Evolutionary conservation across 2,113 vertebrate species (phyloP).

Genomic region (Spea bombifrons): DNA sequence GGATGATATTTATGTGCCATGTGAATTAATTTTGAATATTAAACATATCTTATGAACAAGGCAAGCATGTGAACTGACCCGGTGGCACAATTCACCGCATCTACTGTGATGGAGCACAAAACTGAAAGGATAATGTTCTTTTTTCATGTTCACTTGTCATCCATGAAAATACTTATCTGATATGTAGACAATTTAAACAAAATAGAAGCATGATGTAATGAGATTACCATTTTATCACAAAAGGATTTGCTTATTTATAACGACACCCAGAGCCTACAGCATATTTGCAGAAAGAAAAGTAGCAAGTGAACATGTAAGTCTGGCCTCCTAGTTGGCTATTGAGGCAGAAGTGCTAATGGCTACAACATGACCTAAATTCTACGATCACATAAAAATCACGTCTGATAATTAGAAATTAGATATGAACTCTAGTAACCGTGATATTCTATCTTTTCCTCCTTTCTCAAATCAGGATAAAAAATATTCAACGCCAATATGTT

Average conservation of each 20-base stretch:
- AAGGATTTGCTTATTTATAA: not conserved
- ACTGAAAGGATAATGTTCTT: not conserved
- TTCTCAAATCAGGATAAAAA: conserved; percentile 27
- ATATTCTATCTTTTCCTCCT: conserved; percentile 15
- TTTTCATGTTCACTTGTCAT: not conserved
- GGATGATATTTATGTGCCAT: no score
- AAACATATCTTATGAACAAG: no score
- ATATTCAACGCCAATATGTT: conserved; percentile 50
- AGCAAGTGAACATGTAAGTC: conserved; percentile 50
- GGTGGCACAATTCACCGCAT: not conserved
- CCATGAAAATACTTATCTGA: not conserved
- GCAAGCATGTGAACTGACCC: no score
- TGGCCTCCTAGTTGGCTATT: conserved; percentile 50
- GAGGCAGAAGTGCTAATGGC: conserved; percentile 52
- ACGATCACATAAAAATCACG: conserved; percentile 44
- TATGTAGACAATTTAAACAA: not conserved
- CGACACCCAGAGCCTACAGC: conserved; percentile 2
- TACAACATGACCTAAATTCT: conserved; percentile 55
- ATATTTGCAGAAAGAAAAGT: conserved; percentile 40
- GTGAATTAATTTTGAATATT: no score
- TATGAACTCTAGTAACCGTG: conserved; percentile 17
- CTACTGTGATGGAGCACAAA: not conserved
- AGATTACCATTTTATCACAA: not conserved
- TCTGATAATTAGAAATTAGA: conserved; percentile 44
- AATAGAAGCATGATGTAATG: not conserved